Conservation (phyloP, 2,888 invertebrate species). For the Stenichneumon culpator region DNA sequence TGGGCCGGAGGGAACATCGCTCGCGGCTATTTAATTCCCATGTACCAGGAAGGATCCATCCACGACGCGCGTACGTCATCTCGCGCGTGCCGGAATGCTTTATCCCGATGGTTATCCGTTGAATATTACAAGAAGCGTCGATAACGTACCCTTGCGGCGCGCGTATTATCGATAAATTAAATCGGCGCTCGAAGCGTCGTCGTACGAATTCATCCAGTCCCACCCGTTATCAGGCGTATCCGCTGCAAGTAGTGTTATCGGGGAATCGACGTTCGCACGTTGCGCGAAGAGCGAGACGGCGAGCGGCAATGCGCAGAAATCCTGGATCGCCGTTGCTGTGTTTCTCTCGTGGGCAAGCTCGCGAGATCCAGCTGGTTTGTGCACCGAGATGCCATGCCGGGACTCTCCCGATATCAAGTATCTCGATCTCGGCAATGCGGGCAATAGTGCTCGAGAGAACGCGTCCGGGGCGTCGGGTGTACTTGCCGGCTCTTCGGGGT, state of each 20-base stretch:
- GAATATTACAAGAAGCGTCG: conserved; percentile 9
- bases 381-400: conserved; percentile 24
- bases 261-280: conserved; percentile 61
- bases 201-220: conserved; percentile 47
- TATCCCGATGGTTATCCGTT: conserved; percentile 40
- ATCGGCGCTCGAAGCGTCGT: conserved; percentile 46
- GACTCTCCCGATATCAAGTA: conserved; percentile 52
- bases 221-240: conserved; percentile 24
- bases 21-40: conserved; percentile 30
- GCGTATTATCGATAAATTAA: conserved; percentile 54
- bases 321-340: conserved; percentile 19
- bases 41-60: conserved; percentile 4
- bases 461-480: conserved; percentile 20
- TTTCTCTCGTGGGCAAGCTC: conserved; percentile 31
- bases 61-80: conserved; percentile 9
- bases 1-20: not conserved
- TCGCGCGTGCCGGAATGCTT: conserved; percentile 53
- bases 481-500: conserved; percentile 39
- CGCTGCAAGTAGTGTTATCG: conserved; percentile 46
- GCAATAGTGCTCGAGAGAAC: conserved; percentile 56
- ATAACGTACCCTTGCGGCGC: conserved; percentile 10
- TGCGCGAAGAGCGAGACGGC: conserved; percentile 21
- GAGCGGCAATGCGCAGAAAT: not conserved
- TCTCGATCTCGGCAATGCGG: conserved; percentile 58
- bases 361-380: conserved; percentile 27